Evolutionary conservation across 2,797 vertebrate genomes (phyloP), one percentile per base, ranked within the genome.

Genomic region (Enteromius radiatus): DNA sequence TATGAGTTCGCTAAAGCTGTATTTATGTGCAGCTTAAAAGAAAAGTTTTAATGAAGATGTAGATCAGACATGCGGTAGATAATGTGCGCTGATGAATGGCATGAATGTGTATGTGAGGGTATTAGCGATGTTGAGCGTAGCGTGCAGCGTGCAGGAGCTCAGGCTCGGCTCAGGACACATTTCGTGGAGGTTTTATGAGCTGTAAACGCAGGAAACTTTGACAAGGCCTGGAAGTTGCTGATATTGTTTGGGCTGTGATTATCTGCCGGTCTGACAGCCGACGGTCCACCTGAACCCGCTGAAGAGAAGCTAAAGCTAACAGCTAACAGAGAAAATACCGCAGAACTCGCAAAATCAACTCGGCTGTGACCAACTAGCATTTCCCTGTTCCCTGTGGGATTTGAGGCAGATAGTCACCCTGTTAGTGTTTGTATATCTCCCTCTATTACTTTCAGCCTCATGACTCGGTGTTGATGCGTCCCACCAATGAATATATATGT

Each of bases 131-230:
- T 63, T 63, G 59, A 31, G 33, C 5, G 10, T 52, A 69, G n/a
- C 54, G 1, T 8, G 6, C 23, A 59, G 23, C 56, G 26, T 15
- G 26, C 12, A 31, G 36, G 70, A 84, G 59, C 59, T 82, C 76
- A 36, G 31, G 56, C 65, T 79, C 74, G 75, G 83, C 76, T 83
- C 83, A 79, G 76, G 76, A 86, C 84, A 84, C 52, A 84, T 87
- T 88, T 87, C 11, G 81, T 81, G 79, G 77, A 82, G 77, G 75
- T 74, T 74, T 87, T 84, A 86, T 64, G 76, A 86, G 76, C 84
- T 85, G 80, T 80, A 76, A 52, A 82, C 78, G 81, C 81, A 82
- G 81, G 81, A 87, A 90, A 88, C 84, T 86, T 85, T 82, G 81
- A 87, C 87, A 82, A 56, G 82, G 74, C 76, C 76, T 84, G 84